Conservation (phyloP, 2,113 vertebrate species). For the Alligator mississippiensis region DNA sequence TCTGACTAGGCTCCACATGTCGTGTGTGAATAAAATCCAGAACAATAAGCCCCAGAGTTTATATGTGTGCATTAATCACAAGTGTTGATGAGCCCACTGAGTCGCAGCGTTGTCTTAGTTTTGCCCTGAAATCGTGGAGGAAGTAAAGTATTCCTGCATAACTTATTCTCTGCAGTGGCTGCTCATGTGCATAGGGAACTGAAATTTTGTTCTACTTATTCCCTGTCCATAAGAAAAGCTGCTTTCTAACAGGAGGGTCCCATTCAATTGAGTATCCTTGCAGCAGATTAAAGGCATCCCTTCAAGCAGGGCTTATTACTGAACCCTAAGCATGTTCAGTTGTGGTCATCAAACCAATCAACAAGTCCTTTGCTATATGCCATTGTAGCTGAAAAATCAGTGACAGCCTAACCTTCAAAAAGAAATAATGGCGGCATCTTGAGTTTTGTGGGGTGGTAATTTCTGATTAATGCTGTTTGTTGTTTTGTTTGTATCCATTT, state of each 20-base stretch:
- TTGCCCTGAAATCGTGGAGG: neutral
- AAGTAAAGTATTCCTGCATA: neutral
- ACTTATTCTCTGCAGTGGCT: neutral
- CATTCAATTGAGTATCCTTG: neutral
- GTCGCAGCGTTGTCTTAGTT: too few species aligned
- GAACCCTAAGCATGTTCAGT: neutral
- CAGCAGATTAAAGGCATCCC: neutral
- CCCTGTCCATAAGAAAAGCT: neutral
- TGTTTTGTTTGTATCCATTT: too few species aligned
- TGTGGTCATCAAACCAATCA: neutral
- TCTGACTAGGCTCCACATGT: too few species aligned
- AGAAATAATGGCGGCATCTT: neutral
- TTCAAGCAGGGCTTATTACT: neutral
- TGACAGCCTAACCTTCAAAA: neutral
- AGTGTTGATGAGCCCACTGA: too few species aligned
- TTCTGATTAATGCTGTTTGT: neutral
- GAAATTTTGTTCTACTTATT: neutral
- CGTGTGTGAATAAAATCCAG: too few species aligned
- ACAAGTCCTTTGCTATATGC: neutral
- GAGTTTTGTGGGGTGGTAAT: neutral
- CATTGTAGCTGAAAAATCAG: neutral
- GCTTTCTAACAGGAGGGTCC: neutral
- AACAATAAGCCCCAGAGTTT: too few species aligned
- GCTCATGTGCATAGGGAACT: neutral
- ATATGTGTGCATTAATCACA: too few species aligned